Percentiles rank a stretch among this genome's conserved stretches.
phyloP scores from a whole-genome alignment of 2,113 vertebrate genomes.

The Lophotis ruficrista region DNA sequence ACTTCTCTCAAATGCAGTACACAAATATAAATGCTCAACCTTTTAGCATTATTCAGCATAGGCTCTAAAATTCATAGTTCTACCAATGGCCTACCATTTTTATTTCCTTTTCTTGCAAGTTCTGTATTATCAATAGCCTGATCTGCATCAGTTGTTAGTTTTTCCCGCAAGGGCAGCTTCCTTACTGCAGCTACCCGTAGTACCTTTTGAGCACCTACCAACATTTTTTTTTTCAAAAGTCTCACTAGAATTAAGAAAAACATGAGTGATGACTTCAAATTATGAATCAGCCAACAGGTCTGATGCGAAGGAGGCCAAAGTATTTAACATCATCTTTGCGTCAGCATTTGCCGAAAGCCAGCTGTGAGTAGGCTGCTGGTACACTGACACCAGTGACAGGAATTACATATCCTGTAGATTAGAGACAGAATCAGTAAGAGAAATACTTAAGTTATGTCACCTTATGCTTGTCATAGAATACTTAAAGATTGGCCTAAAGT shows the following conservation, averaged over 20 bases:
- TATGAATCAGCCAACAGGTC: background rate
- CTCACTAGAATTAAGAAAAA: background rate
- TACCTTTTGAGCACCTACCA: background rate
- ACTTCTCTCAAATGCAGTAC: background rate
- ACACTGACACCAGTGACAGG: background rate
- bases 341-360: background rate
- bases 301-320: background rate
- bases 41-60: background rate
- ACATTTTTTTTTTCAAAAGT: background rate
- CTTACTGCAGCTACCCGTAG: background rate
- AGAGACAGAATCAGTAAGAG: background rate
- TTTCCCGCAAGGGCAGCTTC: background rate
- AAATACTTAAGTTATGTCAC: background rate
- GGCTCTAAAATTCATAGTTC: background rate
- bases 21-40: background rate
- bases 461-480: background rate
- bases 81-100: background rate
- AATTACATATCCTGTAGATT: background rate
- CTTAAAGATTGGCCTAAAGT: background rate
- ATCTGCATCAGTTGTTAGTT: background rate
- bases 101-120: background rate
- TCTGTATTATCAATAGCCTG: background rate
- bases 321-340: background rate
- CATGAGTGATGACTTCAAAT: background rate
- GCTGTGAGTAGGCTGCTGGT: background rate